A percentile compares a stretch with the other conserved stretches of the same genome.
Conservation (phyloP, 2,113 vertebrate species). For the Morphnarchus princeps region DNA sequence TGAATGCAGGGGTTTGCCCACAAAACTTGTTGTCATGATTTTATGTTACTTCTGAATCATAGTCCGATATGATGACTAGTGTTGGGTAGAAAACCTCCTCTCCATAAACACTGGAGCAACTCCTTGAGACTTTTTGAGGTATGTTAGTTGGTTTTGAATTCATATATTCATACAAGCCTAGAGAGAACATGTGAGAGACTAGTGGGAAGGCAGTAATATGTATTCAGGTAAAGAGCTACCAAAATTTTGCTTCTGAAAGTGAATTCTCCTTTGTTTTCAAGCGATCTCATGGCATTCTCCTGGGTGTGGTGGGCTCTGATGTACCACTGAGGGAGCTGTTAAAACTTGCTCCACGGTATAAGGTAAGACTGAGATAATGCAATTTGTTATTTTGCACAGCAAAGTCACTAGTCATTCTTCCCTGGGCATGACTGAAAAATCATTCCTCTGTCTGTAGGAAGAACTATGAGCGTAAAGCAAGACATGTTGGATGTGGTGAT, state of each 20-base stretch:
- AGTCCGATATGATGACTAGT: not conserved
- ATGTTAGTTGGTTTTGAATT: not conserved
- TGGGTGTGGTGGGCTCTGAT: slow-evolving; percentile 93
- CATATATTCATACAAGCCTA: not conserved
- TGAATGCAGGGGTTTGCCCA: not conserved
- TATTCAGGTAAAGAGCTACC: not conserved
- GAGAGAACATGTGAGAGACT: not conserved
- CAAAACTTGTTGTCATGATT: not conserved
- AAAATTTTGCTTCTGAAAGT: not conserved
- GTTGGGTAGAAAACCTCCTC: not conserved
- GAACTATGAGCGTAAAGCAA: not conserved
- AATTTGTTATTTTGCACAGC: not conserved
- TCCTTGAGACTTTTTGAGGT: not conserved
- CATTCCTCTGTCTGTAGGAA: not conserved
- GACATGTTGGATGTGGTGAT: not conserved
- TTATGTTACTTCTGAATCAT: not conserved
- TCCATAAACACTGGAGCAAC: not conserved
- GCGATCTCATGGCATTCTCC: slow-evolving; percentile 91
- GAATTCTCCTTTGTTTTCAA: slow-evolving; percentile 54
- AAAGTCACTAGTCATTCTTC: not conserved
- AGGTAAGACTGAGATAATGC: slow-evolving; percentile 72
- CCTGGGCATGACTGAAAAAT: not conserved
- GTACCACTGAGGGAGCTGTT: slow-evolving; percentile 90
- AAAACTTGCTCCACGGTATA: slow-evolving; percentile 89
- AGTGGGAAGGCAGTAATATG: not conserved